phyloP scores from a whole-genome alignment of 2,888 invertebrate genomes.

The Agrochola litura region DNA sequence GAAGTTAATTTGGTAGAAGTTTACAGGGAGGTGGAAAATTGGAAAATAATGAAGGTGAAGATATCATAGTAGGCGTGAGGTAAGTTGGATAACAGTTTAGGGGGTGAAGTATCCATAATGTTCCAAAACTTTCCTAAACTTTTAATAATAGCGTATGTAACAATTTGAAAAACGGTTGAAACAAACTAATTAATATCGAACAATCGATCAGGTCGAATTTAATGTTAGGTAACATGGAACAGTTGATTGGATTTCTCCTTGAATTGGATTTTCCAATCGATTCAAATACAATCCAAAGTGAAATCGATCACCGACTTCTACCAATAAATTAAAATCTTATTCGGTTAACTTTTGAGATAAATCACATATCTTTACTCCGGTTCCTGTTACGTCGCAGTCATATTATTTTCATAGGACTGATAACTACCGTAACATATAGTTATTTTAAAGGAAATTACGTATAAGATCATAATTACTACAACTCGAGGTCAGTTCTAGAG shows the following conservation, averaged over 20 bases:
- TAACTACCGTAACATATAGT: neutral
- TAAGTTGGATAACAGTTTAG: neutral
- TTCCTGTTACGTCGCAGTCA: constrained; percentile 9
- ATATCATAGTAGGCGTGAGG: neutral
- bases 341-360: constrained; percentile 25
- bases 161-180: neutral
- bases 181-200: neutral
- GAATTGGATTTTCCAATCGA: neutral
- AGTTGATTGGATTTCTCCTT: neutral
- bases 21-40: neutral
- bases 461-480: too few relatives aligned
- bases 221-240: neutral
- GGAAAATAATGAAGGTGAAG: neutral
- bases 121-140: neutral
- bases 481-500: too few relatives aligned
- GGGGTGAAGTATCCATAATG: neutral
- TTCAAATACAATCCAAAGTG: constrained; percentile 12
- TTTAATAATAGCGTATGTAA: neutral
- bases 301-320: constrained; percentile 29
- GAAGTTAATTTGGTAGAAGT: too few relatives aligned
- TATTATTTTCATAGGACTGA: constrained; percentile 8
- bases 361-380: constrained; percentile 14
- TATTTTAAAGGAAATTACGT: neutral
- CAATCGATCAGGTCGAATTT: neutral
- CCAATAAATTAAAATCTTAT: constrained; percentile 38